Base-by-base conservation (phyloP, 2,797 vertebrate genomes). In the Perdix hodgsoniae region DNA sequence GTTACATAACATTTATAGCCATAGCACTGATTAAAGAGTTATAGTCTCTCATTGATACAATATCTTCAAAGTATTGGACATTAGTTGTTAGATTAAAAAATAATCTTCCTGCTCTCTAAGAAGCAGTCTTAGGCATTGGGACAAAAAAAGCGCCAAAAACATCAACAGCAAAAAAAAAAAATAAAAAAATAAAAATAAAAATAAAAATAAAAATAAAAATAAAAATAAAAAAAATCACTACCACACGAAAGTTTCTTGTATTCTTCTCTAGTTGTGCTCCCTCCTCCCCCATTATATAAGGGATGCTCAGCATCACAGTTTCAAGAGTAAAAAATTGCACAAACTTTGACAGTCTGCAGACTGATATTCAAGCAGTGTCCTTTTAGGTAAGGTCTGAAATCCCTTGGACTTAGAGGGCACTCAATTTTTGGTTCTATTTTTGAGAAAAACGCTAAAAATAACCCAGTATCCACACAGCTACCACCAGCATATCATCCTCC, bases 371-470 rank as follows among this genome's bases (percentile, higher is more conserved):
- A 50, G 33, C 35, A 47, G 14, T 0, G 0, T 40, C 31, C 31
- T 47, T 77, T 64, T 26, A 91, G n/a, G 39, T 29, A 78, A 64
- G 23, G 9, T 71, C 66, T 89, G 24, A 86, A 93, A 92, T 67
- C 26, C 24, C 31, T 64, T 67, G 15, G 50, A 39, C 14, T 79
- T 50, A 75, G 3, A 64, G 3, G 11, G 22, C 11, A 35, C 21
- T 44, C 39, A 60, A 74, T 86, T 93, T 90, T 71, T 10, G n/a
- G 50, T 83, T 88, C 50, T 66, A 33, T 31, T 88, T 88, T 56
- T 76, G 33, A 88, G 33, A 74, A 94, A 84, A 45, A 64, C 52
- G 60, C 23, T 70, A 11, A 56, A 94, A 92, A 82, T 76, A 93
- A 52, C 14, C 31, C 67, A 64, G 24, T 44, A 37, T 49, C 75